These are phyloP conservation scores for Meleagris gallopavo DNA, from an alignment of 2,113 vertebrate genomes.

Conservation along the genomic window DNA sequence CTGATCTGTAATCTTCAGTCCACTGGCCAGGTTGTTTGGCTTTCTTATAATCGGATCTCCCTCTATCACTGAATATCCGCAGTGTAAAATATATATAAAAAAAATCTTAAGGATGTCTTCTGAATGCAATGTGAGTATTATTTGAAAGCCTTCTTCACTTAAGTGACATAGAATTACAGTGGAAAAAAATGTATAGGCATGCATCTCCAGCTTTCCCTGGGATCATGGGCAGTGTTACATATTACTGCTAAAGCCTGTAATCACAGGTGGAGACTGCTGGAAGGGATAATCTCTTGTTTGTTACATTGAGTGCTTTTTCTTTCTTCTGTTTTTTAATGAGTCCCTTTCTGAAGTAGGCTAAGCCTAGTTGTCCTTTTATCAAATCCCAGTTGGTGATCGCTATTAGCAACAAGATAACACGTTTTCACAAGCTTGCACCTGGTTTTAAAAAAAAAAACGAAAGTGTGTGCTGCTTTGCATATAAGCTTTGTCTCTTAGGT, in stretches of 20 bases:
- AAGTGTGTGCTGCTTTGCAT: not conserved
- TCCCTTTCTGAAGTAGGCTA: constrained; percentile 33
- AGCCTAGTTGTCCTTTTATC: constrained; percentile 62
- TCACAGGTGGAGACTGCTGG: constrained; percentile 24
- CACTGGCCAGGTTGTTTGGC: not conserved
- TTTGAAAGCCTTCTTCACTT: not conserved
- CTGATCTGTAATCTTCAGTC: not conserved
- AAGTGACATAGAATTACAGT: not conserved
- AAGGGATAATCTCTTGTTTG: constrained; percentile 54
- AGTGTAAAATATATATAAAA: not conserved
- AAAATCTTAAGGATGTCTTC: not conserved
- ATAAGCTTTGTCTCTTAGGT: constrained; percentile 16
- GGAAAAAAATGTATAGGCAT: not conserved
- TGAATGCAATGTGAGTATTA: not conserved
- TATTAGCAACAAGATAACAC: constrained; percentile 50
- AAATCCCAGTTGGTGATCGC: constrained; percentile 58
- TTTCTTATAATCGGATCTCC: not conserved
- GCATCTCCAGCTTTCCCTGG: not conserved
- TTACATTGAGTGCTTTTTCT: constrained; percentile 40
- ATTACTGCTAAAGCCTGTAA: not conserved
- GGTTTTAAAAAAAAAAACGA: not conserved
- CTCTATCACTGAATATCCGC: not conserved
- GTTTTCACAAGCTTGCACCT: constrained; percentile 57
- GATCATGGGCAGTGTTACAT: constrained; percentile 6
- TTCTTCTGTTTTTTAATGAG: constrained; percentile 40